Base-by-base conservation (phyloP, 2,113 vertebrate genomes). In the Notarius lentiginosus region DNA sequence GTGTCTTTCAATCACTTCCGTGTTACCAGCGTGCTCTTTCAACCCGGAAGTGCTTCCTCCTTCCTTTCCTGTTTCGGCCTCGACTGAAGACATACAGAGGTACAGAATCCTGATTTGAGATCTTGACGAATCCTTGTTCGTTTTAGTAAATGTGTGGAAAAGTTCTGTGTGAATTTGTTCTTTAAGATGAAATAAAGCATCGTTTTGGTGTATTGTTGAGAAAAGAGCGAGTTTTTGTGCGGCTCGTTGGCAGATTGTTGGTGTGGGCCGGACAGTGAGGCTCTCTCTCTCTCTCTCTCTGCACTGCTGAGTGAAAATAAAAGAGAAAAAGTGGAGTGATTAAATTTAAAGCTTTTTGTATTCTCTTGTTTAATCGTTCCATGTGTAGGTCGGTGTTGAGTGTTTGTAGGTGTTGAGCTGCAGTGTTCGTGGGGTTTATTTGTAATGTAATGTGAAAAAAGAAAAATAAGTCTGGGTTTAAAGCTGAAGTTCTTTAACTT, bases 21-120 rank as follows among this genome's bases (percentile, higher is more conserved):
- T 60, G 58, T 80, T 55, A 73, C 15, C 58, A 11, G 0, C 30
- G 2, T 94, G 84, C 92, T 89, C 82, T 93, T 88, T 76, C 51
- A 51, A 70, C 87, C 93, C 93, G 94, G 93, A 92, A 91, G 90
- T 90, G 85, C 70, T 93, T 91, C 1, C 7, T 91, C 91, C 63
- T 91, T 93, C 93, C 93, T 95, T 95, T 96, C 93, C 93, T 91
- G 93, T 94, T 94, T 94, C 92, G 92, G 91, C 93, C 90, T 87
- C 86, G 24, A 58, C 81, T 60, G 91, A 89, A 95, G 89, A 93
- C 87, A 65, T 86, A 90, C 85, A 83, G 80, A 91, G 94, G 95
- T 96, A 84, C 66, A 90, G 61, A 2, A 22, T 27, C 0, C 20
- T 61, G 68, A 2, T 58, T 80, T 2, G 11, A n/a, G 94, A 94